Base-by-base conservation (phyloP, 2,888 invertebrate genomes). In the Elegia similella region DNA sequence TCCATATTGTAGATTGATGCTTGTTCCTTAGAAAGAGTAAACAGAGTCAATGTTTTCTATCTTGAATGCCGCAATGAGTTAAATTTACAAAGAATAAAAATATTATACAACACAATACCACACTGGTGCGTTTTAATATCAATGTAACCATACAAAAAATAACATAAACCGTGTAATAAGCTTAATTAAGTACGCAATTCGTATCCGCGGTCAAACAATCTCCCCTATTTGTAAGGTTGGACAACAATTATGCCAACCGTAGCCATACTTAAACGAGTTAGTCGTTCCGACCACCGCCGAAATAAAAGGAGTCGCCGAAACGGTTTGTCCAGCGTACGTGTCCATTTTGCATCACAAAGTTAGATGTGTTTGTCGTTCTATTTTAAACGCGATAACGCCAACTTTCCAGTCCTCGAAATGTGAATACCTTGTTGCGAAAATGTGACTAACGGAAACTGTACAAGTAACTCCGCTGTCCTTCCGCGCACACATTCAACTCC, bases 391-490 rank as follows among this genome's bases (percentile, higher is more conserved):
- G 90, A 90, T 90, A 91, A 89, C 84, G 88, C 86, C 80, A 90
- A 89, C 89, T 90, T 89, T 84, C 82, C 85, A 87, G 86, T 84
- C 80, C 88, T 89, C 88, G 84, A 89, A 91, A 91, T 91, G 90
- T 88, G 90, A 91, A 90, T 91, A 88, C 86, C 89, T 88, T 91
- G 90, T 91, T 85, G 90, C 80, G 87, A 89, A 90, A 91, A 90
- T 91, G 90, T 89, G 89, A 89, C 90, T 90, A 89, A 80, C 89
- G 89, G 89, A 90, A 88, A 90, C 88, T 85, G 84, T 77, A 82
- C 89, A 88, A 89, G 88, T 88, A 88, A 88, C 86, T 86, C 79
- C 70, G 59, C 82, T 78, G 86, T 86, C 85, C 85, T 85, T 80
- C 72, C 76, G 70, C 72, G 70, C 73, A 80, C 76, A 75, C 78